Base-by-base conservation (phyloP, 2,797 vertebrate species). In the Semaprochilodus insignis region DNA sequence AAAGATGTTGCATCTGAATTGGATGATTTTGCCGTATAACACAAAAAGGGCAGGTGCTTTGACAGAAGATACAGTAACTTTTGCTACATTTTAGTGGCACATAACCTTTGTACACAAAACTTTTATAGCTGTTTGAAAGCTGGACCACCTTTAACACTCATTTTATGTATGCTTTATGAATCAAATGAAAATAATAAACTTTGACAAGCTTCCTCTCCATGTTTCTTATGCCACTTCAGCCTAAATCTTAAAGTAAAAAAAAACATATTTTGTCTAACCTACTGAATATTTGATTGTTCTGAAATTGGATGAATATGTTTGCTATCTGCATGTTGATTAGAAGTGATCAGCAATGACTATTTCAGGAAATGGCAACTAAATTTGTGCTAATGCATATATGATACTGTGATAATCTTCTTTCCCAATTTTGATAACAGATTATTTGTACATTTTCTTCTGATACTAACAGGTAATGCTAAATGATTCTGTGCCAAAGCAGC, bases 161-260 rank as follows among this genome's bases (percentile, higher is more conserved):
- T 13, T 92, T 91, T 91, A 89, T 82, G 88, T 88, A 93, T 91
- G 87, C 87, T 93, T 93, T 92, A 89, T 93, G 59, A 86, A 77
- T 60, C 34, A 63, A 40, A 66, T 75, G 62, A 59, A 15, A 21
- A 89, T 75, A 87, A 89, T 91, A 90, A 93, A 92, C 85, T 86
- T 87, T 89, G 78, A 85, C 75, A 62, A 81, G 54, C 76, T 80
- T 74, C 31, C 3, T 34, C 88, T 86, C 85, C 10, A 55, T 74
- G 55, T 69, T 44, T 78, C 2, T 83, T 86, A 31, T 55, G 27
- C 21, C 55, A 36, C 34, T 31, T 75, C 2, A 23, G 17, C 25
- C 40, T 66, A 48, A 59, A 74, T 67, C 21, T 4, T 52, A 5
- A 17, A 19, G 11, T 71, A 13, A 70, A 70, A 59, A 51, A 59